These are phyloP conservation scores for Drosophila pruinosa DNA, from an alignment of 1,140 invertebrate genomes.

Conservation along the genomic window DNA sequence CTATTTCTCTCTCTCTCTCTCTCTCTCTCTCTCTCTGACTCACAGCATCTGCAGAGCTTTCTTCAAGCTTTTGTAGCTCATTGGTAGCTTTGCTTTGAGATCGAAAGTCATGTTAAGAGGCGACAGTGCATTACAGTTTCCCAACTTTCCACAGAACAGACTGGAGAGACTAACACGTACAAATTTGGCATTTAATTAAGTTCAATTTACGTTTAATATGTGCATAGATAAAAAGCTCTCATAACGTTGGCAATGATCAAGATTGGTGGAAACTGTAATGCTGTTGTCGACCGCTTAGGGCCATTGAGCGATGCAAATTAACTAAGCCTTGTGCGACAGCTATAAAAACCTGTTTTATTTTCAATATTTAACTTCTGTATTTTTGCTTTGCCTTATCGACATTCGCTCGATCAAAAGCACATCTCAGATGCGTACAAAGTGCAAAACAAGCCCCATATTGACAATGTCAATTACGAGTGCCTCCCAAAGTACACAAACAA, in stretches of 20 bases:
- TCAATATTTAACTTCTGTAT: conserved; percentile 21
- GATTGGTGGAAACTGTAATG: neutral
- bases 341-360: conserved; percentile 22
- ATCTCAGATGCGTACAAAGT: conserved; percentile 10
- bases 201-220: neutral
- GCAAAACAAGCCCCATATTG: conserved; percentile 40
- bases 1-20: neutral
- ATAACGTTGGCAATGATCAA: neutral
- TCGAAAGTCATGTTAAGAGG: conserved; percentile 1
- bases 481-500: neutral
- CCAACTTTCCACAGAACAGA: neutral
- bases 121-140: neutral
- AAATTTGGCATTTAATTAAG: neutral
- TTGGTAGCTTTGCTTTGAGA: neutral
- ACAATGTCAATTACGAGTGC: conserved; percentile 43
- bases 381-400: neutral
- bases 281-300: neutral
- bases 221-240: neutral
- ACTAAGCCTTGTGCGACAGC: conserved; percentile 15
- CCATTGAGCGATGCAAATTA: conserved; percentile 30
- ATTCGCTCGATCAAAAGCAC: conserved; percentile 9
- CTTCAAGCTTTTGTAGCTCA: neutral
- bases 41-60: neutral
- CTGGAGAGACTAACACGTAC: no score
- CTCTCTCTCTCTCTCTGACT: neutral